A percentile compares a stretch with the other conserved stretches of the same genome.
Conservation (phyloP, 1,140 invertebrate species). For the Trypoxylus dichotomus region DNA sequence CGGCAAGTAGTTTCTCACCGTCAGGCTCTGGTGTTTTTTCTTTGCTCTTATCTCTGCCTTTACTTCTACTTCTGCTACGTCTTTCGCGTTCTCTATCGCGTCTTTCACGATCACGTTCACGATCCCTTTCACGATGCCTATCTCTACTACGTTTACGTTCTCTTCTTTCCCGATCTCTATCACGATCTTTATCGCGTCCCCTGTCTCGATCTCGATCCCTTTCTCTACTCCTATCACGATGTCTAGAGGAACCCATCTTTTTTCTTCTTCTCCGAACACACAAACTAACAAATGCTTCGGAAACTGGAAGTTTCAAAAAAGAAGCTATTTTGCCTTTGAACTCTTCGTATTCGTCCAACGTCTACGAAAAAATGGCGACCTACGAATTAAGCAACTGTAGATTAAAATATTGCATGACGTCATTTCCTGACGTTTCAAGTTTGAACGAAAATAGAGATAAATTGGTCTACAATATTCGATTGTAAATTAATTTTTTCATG, state of each 20-base stretch:
- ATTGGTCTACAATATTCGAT: too few species aligned
- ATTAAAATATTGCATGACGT: too few species aligned
- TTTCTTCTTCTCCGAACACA: neutral
- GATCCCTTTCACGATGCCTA: slow-evolving; percentile 56
- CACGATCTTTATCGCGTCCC: slow-evolving; percentile 53
- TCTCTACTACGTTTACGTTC: slow-evolving; percentile 52
- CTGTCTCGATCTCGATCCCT: slow-evolving; percentile 55
- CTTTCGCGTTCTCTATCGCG: slow-evolving; percentile 55
- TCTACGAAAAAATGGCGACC: too few species aligned
- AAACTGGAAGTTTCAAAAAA: too few species aligned
- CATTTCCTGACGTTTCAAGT: too few species aligned
- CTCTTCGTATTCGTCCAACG: too few species aligned
- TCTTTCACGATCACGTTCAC: slow-evolving; percentile 49
- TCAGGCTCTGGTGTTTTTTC: slow-evolving; percentile 45
- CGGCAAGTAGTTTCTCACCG: slow-evolving; percentile 50
- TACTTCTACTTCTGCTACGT: slow-evolving; percentile 56
- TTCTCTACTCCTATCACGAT: slow-evolving; percentile 50
- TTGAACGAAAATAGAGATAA: too few species aligned
- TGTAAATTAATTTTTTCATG: too few species aligned
- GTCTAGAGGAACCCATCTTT: slow-evolving; percentile 54
- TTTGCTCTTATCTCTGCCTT: slow-evolving; percentile 52
- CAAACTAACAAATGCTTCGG: neutral
- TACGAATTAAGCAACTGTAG: too few species aligned
- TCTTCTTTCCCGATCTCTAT: slow-evolving; percentile 53
- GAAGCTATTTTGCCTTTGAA: too few species aligned